Conservation (phyloP, 2,113 vertebrate genomes). For the Gnathonemus echidnorhynchus region DNA sequence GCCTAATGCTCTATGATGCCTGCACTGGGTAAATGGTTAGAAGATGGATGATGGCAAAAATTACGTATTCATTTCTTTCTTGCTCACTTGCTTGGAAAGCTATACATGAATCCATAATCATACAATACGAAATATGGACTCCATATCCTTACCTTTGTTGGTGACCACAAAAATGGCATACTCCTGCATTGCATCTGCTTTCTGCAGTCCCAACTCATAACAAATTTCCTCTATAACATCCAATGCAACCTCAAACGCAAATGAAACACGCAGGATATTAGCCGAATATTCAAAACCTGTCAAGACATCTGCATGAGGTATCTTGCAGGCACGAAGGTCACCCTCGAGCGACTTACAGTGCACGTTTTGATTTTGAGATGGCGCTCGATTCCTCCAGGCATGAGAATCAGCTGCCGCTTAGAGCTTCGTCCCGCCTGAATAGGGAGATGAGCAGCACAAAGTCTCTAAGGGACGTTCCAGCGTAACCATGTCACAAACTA, state of each 20-base stretch:
- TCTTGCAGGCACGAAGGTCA: neutral
- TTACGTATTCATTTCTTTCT: neutral
- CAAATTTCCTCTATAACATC: slow-evolving; percentile 89
- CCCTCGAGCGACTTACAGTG: slow-evolving; percentile 60
- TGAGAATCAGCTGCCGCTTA: slow-evolving; percentile 89
- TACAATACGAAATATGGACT: neutral
- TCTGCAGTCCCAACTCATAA: slow-evolving; percentile 80
- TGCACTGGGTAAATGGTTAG: neutral
- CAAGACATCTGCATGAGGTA: neutral
- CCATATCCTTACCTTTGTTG: slow-evolving; percentile 61
- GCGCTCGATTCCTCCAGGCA: slow-evolving; percentile 84
- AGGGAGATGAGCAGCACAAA: neutral
- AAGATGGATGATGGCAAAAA: neutral
- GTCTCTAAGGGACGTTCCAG: neutral
- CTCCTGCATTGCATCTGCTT: slow-evolving; percentile 74
- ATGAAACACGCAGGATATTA: neutral
- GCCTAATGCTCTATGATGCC: neutral
- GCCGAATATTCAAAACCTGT: neutral
- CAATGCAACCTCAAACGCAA: slow-evolving; percentile 70
- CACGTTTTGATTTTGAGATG: slow-evolving; percentile 93
- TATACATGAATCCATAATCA: neutral
- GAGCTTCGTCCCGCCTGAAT: slow-evolving; percentile 86
- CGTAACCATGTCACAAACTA: neutral
- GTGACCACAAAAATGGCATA: slow-evolving; percentile 86
- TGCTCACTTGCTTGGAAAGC: neutral